These are phyloP conservation scores for Otis tarda DNA, from an alignment of 2,113 vertebrate genomes.

Conservation along the genomic window DNA sequence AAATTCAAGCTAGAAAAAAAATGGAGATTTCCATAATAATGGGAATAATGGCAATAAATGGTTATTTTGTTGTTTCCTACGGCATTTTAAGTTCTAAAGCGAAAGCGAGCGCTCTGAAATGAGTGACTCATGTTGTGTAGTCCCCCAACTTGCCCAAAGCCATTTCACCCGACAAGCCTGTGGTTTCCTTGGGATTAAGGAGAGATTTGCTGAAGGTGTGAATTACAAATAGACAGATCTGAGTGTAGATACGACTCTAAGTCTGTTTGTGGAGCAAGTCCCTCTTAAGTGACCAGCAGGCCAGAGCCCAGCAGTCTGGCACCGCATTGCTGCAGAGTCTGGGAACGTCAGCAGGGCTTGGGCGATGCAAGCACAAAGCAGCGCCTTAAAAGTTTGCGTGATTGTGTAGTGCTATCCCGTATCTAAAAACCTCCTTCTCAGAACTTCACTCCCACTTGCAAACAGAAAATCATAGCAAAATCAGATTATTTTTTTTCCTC, in stretches of 20 bases:
- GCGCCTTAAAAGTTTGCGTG: rapidly evolving
- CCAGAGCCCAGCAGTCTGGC: not conserved
- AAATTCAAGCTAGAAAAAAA: not conserved
- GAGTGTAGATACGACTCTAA: not conserved
- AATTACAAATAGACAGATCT: not conserved
- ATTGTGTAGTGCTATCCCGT: not conserved
- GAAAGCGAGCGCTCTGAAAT: not conserved
- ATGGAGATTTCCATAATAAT: rapidly evolving
- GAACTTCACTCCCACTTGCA: not conserved
- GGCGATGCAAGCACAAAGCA: not conserved
- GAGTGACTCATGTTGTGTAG: not conserved
- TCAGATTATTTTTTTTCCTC: not conserved
- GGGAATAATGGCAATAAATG: not conserved
- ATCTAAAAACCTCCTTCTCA: not conserved
- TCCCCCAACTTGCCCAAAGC: not conserved
- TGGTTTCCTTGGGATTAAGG: not conserved
- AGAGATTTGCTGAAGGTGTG: not conserved
- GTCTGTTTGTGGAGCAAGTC: not conserved
- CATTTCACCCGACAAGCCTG: not conserved
- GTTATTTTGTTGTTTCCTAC: not conserved
- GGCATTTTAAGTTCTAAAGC: not conserved
- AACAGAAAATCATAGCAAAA: not conserved
- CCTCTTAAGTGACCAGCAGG: not conserved
- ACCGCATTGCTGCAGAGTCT: rapidly evolving
- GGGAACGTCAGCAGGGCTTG: not conserved